Evolutionary conservation across 2,888 invertebrate species (phyloP).

Genomic region (Diadegma fenestrale): DNA sequence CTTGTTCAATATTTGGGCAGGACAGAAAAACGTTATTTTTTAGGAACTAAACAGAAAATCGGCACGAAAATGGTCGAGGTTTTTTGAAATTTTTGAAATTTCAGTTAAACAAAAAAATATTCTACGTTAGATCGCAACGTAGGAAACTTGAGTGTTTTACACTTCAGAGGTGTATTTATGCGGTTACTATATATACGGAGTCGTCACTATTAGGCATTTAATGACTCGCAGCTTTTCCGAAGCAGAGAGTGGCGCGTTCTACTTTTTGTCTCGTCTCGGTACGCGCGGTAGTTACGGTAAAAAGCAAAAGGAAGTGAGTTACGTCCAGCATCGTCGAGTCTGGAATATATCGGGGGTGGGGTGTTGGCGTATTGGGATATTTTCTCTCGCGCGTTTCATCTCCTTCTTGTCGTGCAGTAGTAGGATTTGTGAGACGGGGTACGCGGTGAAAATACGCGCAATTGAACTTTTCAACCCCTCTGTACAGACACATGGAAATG

Average conservation of each 20-base stretch:
- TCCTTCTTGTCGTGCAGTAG: constrained; percentile 69
- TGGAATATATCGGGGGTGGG: constrained; percentile 26
- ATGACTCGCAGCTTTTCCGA: constrained; percentile 59
- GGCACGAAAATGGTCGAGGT: too few relatives aligned
- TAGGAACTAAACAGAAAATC: too few relatives aligned
- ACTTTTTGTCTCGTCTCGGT: constrained; percentile 63
- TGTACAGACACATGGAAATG: constrained; percentile 73
- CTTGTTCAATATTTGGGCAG: too few relatives aligned
- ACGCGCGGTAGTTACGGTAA: constrained; percentile 52
- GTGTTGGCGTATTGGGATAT: constrained; percentile 45
- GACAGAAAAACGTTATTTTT: too few relatives aligned
- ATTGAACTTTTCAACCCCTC: constrained; percentile 84
- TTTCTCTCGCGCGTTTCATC: constrained; percentile 45
- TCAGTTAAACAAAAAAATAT: too few relatives aligned
- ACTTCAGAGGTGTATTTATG: background rate
- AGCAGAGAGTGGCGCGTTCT: constrained; percentile 62
- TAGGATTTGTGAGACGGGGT: constrained; percentile 83
- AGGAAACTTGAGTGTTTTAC: too few relatives aligned
- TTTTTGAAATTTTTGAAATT: too few relatives aligned
- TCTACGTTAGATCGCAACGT: too few relatives aligned
- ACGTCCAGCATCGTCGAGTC: constrained; percentile 50
- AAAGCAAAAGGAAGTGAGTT: constrained; percentile 32
- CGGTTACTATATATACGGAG: background rate
- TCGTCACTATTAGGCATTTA: constrained; percentile 54
- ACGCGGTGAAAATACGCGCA: constrained; percentile 83